These are phyloP conservation scores for Centropus unirufus DNA, from an alignment of 2,113 vertebrate genomes.

Conservation along the genomic window DNA sequence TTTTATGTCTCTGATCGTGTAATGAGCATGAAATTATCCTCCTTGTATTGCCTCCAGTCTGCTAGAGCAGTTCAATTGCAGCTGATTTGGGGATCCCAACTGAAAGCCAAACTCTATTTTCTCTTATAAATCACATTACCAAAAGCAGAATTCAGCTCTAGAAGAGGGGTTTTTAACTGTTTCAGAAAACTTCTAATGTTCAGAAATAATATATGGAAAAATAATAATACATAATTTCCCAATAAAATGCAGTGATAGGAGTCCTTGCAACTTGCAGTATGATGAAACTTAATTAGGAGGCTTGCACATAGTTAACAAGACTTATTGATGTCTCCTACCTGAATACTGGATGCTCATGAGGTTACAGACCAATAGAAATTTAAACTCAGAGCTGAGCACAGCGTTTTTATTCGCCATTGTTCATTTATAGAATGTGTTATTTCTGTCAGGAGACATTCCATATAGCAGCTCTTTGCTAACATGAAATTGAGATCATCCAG, in stretches of 20 bases:
- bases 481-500: conserved; percentile 2
- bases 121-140: not conserved
- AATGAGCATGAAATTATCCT: not conserved
- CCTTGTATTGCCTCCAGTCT: not conserved
- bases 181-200: not conserved
- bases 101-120: not conserved
- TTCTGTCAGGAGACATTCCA: conserved; percentile 12
- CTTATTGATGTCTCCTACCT: conserved; percentile 4
- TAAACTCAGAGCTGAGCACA: conserved; percentile 30
- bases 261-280: not conserved
- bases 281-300: conserved; percentile 33
- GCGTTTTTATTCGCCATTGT: conserved; percentile 35
- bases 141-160: not conserved
- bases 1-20: not conserved
- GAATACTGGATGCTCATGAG: not conserved
- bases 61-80: not conserved
- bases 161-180: not conserved
- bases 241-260: not conserved
- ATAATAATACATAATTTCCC: not conserved
- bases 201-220: not conserved
- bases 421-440: conserved; percentile 42
- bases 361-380: conserved; percentile 4
- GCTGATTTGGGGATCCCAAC: not conserved
- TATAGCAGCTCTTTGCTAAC: not conserved
- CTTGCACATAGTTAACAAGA: not conserved